phyloP scores from a whole-genome alignment of 2,797 vertebrate genomes.

The Bradypodion pumilum region DNA sequence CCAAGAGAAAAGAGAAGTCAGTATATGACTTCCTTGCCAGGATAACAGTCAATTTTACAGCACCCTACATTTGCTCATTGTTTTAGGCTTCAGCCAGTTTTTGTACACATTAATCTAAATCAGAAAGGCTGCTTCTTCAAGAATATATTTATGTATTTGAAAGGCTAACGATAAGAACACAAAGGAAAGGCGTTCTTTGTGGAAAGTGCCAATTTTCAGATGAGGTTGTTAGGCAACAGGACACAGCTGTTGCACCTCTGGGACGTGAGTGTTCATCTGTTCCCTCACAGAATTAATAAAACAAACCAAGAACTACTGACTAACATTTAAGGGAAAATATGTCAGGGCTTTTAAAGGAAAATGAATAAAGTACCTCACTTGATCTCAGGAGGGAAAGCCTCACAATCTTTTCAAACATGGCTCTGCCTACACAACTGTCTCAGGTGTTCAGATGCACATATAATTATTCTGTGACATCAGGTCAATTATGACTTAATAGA shows the following conservation, averaged over 20 bases:
- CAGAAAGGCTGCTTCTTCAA: background rate
- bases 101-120: background rate
- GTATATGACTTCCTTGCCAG: slow-evolving; percentile 1
- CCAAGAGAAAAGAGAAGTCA: background rate
- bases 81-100: background rate
- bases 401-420: background rate
- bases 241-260: slow-evolving; percentile 38
- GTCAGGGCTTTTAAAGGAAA: slow-evolving; percentile 29
- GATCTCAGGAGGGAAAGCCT: slow-evolving; percentile 2
- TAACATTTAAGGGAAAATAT: slow-evolving; percentile 32
- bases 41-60: background rate
- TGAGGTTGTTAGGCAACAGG: slow-evolving; percentile 32
- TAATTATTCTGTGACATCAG: no score
- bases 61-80: background rate
- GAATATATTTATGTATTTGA: slow-evolving; percentile 3
- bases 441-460: background rate
- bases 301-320: slow-evolving; percentile 31
- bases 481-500: no score
- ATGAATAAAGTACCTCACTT: slow-evolving; percentile 14
- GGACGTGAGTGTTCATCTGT: slow-evolving; percentile 40
- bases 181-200: slow-evolving; percentile 38
- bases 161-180: slow-evolving; percentile 27
- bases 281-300: slow-evolving; percentile 30
- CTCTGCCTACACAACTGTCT: background rate
- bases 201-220: slow-evolving; percentile 36